Evolutionary conservation across 2,797 vertebrate genomes (phyloP).

Genomic region (Myotis vivesi): DNA sequence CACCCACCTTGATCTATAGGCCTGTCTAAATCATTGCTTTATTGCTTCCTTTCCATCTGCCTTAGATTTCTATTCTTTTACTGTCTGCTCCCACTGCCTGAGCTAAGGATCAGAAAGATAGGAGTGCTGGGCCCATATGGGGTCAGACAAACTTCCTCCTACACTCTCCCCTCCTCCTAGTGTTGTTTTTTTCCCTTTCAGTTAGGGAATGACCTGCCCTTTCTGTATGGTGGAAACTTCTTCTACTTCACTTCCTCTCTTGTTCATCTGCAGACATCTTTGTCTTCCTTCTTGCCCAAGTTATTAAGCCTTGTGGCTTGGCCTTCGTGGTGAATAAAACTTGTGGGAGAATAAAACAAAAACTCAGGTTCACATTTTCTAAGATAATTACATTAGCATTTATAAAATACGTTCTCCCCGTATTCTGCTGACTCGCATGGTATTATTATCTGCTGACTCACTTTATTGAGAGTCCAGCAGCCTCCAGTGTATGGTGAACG

Average conservation of each 20-base stretch:
- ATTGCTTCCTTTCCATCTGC: neutral
- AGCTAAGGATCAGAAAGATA: neutral
- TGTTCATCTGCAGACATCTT: neutral
- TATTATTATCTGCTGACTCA: neutral
- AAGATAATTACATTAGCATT: neutral
- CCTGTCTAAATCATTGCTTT: neutral
- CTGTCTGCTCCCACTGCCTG: neutral
- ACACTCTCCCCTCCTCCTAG: rapidly evolving
- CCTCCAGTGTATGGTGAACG: neutral
- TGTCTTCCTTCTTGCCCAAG: neutral
- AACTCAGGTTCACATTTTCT: neutral
- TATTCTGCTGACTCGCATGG: neutral
- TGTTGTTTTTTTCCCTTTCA: neutral
- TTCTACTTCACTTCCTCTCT: neutral
- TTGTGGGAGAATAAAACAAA: neutral
- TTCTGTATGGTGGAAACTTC: neutral
- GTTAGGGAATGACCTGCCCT: neutral
- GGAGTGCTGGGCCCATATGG: neutral
- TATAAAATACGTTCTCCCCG: neutral
- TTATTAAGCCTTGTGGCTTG: neutral
- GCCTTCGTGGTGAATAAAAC: neutral
- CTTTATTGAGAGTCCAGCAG: neutral
- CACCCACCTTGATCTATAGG: neutral
- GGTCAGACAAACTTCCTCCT: neutral
- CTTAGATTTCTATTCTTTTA: neutral